These are phyloP conservation scores for Sparus aurata DNA, from an alignment of 2,797 vertebrate species.

Conservation along the genomic window DNA sequence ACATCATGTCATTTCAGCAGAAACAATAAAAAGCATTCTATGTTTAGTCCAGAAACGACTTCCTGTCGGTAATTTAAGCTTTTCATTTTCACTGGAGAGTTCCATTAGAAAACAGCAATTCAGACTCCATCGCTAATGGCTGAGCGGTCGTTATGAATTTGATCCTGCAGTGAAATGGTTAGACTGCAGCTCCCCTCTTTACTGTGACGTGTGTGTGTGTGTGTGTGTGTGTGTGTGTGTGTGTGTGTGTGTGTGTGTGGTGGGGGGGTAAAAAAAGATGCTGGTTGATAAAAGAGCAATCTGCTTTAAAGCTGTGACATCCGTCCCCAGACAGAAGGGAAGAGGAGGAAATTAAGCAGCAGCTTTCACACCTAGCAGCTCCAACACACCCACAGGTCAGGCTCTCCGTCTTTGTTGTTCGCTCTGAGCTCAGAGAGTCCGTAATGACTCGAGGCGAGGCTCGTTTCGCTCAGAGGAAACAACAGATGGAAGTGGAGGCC, in stretches of 20 bases:
- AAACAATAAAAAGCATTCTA: background rate
- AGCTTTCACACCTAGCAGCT: conserved; percentile 19
- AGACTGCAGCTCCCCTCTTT: background rate
- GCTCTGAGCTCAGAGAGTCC: conserved; percentile 1
- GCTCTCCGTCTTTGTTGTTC: conserved; percentile 15
- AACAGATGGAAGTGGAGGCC: conserved; percentile 21
- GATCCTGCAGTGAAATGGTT: conserved; percentile 18
- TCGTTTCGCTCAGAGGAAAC: conserved; percentile 13
- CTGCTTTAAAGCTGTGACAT: conserved; percentile 30
- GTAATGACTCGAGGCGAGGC: conserved; percentile 20
- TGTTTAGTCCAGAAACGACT: background rate
- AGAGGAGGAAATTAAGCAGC: conserved; percentile 23
- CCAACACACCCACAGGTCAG: conserved; percentile 15
- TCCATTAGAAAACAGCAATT: background rate
- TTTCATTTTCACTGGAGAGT: background rate
- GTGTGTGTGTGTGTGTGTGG: too few relatives aligned
- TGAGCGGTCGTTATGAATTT: background rate
- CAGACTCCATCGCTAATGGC: background rate
- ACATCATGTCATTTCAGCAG: background rate
- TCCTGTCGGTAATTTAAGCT: background rate
- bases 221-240: background rate
- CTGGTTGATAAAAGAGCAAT: conserved; percentile 29
- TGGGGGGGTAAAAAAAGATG: background rate
- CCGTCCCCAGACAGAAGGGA: conserved; percentile 39
- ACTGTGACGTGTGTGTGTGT: background rate